Conservation (phyloP, 2,113 vertebrate species). For the Ptilorrhoa leucosticta region DNA sequence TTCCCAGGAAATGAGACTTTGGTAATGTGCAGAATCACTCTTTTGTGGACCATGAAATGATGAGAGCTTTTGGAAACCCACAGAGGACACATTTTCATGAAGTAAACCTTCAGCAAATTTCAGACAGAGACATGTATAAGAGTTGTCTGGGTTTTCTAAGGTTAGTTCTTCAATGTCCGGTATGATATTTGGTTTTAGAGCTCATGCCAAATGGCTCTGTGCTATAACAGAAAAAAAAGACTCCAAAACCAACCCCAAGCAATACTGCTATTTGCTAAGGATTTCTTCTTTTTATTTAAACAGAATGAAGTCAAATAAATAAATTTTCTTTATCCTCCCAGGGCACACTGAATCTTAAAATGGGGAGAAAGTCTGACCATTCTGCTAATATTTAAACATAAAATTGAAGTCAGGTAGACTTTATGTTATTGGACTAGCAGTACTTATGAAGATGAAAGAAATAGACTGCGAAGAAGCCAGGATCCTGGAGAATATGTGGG, state of each 20-base stretch:
- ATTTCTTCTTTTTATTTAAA: not conserved
- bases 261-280: not conserved
- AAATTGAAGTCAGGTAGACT: not conserved
- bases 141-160: not conserved
- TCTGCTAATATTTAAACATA: not conserved
- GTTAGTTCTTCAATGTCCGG: not conserved
- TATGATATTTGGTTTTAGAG: not conserved
- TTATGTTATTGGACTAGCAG: not conserved
- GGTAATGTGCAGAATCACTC: not conserved
- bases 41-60: not conserved
- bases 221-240: not conserved
- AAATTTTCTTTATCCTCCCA: not conserved
- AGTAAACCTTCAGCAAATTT: not conserved
- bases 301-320: not conserved
- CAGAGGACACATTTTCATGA: not conserved
- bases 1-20: not conserved
- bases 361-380: not conserved
- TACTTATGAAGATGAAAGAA: not conserved
- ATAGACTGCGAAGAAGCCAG: not conserved
- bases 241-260: rapidly evolving
- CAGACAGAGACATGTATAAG: not conserved
- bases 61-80: not conserved
- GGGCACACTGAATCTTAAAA: not conserved
- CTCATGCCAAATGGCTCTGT: not conserved
- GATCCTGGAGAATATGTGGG: not conserved